Conservation (phyloP, 2,797 vertebrate species). For the Esox lucius region DNA sequence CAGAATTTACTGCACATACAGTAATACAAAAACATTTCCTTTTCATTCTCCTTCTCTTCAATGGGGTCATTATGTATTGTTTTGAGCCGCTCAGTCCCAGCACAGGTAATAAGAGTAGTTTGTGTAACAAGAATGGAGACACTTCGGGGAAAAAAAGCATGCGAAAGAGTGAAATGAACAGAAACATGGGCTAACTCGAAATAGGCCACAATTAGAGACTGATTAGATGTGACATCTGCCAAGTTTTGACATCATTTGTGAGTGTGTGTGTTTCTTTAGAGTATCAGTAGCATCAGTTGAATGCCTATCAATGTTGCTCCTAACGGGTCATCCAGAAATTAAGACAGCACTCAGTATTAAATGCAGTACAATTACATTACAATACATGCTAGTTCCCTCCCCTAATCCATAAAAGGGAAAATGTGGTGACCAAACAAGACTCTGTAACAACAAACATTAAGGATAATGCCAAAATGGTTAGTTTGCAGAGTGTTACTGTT, state of each 20-base stretch:
- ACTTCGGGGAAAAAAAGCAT: neutral
- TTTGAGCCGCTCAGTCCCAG: slow-evolving; percentile 1
- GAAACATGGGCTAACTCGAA: neutral
- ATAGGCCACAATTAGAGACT: neutral
- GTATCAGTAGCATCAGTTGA: neutral
- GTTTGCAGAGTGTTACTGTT: neutral
- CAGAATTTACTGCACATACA: slow-evolving; percentile 76
- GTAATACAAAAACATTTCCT: slow-evolving; percentile 67
- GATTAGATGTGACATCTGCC: neutral
- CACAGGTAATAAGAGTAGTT: neutral
- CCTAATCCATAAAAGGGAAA: neutral
- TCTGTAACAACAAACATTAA: neutral
- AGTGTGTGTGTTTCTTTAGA: neutral
- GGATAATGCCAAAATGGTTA: neutral
- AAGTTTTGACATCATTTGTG: neutral
- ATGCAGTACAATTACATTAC: neutral
- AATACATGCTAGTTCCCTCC: neutral
- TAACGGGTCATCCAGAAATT: neutral
- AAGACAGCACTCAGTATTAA: neutral
- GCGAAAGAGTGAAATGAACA: neutral
- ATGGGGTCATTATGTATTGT: slow-evolving; percentile 1
- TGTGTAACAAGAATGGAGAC: too few relatives aligned
- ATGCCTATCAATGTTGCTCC: neutral
- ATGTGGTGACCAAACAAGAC: neutral
- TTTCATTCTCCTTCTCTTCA: slow-evolving; percentile 28